Evolutionary conservation across 2,113 vertebrate genomes (phyloP).

Genomic region (Equus przewalskii): DNA sequence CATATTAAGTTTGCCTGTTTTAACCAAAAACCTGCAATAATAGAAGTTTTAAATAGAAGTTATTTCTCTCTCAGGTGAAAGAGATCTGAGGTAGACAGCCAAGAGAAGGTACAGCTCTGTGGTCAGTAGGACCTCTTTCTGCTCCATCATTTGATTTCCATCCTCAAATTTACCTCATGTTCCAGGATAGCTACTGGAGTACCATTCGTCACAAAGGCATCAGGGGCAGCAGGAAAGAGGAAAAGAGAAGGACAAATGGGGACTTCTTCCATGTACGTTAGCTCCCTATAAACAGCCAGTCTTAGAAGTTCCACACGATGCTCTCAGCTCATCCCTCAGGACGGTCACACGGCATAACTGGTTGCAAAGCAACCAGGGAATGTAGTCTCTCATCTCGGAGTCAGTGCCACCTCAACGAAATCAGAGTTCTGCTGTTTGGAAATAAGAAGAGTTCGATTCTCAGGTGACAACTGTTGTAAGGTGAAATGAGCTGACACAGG

Average conservation of each 20-base stretch:
- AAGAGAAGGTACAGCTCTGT: neutral
- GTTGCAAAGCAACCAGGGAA: neutral
- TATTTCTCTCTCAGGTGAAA: neutral
- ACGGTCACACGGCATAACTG: neutral
- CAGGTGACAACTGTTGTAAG: neutral
- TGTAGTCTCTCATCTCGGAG: neutral
- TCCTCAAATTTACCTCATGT: neutral
- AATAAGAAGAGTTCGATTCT: neutral
- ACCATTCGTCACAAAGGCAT: neutral
- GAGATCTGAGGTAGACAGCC: neutral
- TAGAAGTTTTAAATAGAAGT: neutral
- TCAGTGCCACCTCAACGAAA: neutral
- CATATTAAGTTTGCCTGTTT: neutral
- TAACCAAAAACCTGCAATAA: neutral
- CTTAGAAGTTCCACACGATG: neutral
- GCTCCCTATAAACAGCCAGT: neutral
- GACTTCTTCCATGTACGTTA: neutral
- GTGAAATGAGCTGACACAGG: neutral
- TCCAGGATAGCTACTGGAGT: neutral
- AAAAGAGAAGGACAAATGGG: neutral
- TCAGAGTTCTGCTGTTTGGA: neutral
- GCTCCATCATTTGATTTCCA: neutral
- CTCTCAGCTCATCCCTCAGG: neutral
- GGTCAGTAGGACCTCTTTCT: neutral
- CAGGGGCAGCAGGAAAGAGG: neutral